Conservation (phyloP, 1,140 invertebrate genomes). For the Drosophila mojavensis region DNA sequence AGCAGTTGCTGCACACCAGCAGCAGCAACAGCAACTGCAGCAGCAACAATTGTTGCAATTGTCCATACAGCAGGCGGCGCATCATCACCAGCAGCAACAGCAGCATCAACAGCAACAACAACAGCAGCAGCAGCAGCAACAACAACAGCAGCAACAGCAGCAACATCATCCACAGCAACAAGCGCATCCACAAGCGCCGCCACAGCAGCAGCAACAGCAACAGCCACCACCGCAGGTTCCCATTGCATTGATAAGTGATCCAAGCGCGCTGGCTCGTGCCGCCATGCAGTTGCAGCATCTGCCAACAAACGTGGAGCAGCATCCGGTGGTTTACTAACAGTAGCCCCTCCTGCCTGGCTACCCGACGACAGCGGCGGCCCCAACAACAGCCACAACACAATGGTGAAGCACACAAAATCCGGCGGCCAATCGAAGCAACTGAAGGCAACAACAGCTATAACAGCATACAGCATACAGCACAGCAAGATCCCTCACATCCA, state of each 20-base stretch:
- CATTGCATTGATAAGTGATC: constrained; percentile 80
- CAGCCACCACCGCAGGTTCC: constrained; percentile 75
- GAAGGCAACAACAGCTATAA: constrained; percentile 17
- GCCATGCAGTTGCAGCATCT: constrained; percentile 82
- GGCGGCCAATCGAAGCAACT: constrained; percentile 33
- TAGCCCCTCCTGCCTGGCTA: constrained; percentile 74
- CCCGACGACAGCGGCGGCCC: constrained; percentile 47
- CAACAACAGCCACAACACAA: constrained; percentile 49
- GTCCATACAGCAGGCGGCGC: constrained; percentile 75
- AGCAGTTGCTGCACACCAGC: constrained; percentile 58
- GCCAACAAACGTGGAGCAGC: constrained; percentile 80
- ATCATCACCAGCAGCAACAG: constrained; percentile 74
- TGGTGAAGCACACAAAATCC: constrained; percentile 52
- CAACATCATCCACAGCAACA: constrained; percentile 42
- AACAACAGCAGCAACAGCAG: constrained; percentile 48
- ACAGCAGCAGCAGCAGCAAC: constrained; percentile 67
- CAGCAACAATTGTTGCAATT: constrained; percentile 74
- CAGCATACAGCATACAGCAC: constrained; percentile 18
- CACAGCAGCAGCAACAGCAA: constrained; percentile 67
- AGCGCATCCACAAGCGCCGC: constrained; percentile 55
- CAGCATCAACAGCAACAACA: constrained; percentile 69
- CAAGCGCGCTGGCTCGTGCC: constrained; percentile 74
- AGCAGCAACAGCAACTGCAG: constrained; percentile 64
- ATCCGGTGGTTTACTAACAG: constrained; percentile 84
- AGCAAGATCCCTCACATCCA: constrained; percentile 32